Evolutionary conservation across 53 echinoderm and acorn worm species (phyloP), one percentile per base, ranked within the genome.

Genomic region (Henricia sp.): DNA sequence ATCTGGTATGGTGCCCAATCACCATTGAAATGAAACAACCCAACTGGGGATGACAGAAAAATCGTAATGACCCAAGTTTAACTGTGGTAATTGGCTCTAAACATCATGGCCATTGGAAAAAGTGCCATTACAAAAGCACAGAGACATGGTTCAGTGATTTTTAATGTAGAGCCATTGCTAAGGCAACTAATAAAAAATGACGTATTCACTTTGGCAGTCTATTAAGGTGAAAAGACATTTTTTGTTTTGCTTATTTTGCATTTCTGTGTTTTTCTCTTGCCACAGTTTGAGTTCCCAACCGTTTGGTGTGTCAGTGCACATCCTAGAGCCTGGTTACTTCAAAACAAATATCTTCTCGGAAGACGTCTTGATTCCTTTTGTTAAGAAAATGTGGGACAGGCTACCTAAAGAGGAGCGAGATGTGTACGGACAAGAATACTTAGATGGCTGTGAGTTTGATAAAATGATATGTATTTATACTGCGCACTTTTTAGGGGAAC

Each of bases 311-410:
- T 73, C 84, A 3, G 84, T 89, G 25, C 89, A 89, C 75, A 89
- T 89, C 41, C 52, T 89, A 32, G 89, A 89, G 64, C 89, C 89
- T 4, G 89, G 89, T 3, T 84, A 63, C 84, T 89, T 89, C 76
- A 63, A 34, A 28, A 89, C 89, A n/a, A 72, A 84, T 25, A 13
- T 89, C 0, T 53, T 67, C 21, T 39, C 84, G 2, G 58, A 17
- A 17, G 74, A 84, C 23, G 30, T 30, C 2, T 33, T 66, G n/a
- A 16, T 71, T n/a, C 20, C 46, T 4, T 2, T 11, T 12, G 65
- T 75, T 58, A 35, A 66, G 24, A 23, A 27, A 40, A 53, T 13
- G 23, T 89, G 89, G 89, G 58, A 89, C 24, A 82, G 84, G 37
- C 68, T 84, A 25, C 72, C 84, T 23, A 67, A 46, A 36, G 67